Base-by-base conservation (phyloP, 2,888 invertebrate species). In the Mimumesa dahlbomi region DNA sequence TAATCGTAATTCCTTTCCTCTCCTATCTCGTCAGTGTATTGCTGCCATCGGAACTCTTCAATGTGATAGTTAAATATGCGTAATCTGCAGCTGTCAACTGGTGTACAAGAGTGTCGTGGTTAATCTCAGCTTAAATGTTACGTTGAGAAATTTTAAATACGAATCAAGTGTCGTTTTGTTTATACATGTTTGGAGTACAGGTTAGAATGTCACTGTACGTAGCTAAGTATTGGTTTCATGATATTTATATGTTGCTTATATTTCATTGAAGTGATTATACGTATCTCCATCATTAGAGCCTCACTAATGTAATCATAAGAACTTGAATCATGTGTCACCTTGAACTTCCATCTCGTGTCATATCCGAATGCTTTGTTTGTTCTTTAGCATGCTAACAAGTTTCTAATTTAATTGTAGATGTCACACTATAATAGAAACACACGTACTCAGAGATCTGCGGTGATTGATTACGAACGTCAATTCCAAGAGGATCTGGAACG, bases 401-500 rank as follows among this genome's bases (percentile, higher is more conserved):
- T 9, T 52, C 14, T 49, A 46, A 56, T 67, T 50, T 63, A 42
- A 52, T 75, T 61, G 2, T 59, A 89, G 89, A 89, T 89, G 89
- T 89, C 89, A 73, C 86, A 84, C 72, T 85, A 83, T 65, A 70
- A 78, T 72, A 86, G 82, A 76, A 87, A 85, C 59, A 76, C 84
- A 43, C 80, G 80, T 48, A 69, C 81, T 69, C 87, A 86, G 56
- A 84, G 83, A 74, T 70, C 79, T 66, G 73, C 83, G 77, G 87
- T 87, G 81, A 86, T 90, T 68, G 95, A 95, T 87, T 94, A 94
- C 90, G 96, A 96, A 85, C 93, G 93, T 84, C 94, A 96, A 90
- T 96, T 95, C 87, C 93, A 95, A 91, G 95, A 95, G 73, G 96
- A 97, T 87, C 90, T 97, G 88, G 96, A 97, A 90, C 94, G 94